Conservation (phyloP, 2,113 vertebrate genomes). For the Addax nasomaculatus region DNA sequence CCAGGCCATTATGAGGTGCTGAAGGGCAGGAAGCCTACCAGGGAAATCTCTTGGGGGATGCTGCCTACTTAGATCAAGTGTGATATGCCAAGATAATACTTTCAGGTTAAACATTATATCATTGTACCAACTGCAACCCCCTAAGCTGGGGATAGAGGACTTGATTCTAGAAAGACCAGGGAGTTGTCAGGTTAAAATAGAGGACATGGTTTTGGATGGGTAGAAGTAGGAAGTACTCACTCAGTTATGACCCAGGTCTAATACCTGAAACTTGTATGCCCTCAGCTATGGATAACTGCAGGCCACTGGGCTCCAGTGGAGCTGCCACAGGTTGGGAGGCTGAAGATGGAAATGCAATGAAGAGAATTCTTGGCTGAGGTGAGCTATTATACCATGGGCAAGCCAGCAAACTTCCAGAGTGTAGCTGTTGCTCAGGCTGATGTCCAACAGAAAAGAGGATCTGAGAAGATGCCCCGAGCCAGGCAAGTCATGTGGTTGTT, state of each 20-base stretch:
- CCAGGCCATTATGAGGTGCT: slow-evolving; percentile 78
- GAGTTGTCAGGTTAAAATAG: slow-evolving; percentile 82
- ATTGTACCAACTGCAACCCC: slow-evolving; percentile 66
- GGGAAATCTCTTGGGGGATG: slow-evolving; percentile 79
- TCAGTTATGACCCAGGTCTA: slow-evolving; percentile 85
- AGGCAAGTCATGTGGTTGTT: slow-evolving; percentile 80
- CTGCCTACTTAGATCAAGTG: slow-evolving; percentile 84
- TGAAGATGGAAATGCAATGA: slow-evolving; percentile 81
- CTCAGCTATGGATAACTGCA: slow-evolving; percentile 78
- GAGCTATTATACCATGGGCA: slow-evolving; percentile 77
- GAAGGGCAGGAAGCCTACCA: slow-evolving; percentile 76
- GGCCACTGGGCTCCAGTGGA: slow-evolving; percentile 84
- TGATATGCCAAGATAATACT: slow-evolving; percentile 61
- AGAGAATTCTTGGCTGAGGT: slow-evolving; percentile 83
- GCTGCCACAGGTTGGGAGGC: slow-evolving; percentile 78
- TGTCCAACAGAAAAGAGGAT: slow-evolving; percentile 64
- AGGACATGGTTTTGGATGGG: slow-evolving; percentile 71
- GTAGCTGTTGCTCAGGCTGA: slow-evolving; percentile 80
- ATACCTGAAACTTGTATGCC: slow-evolving; percentile 78
- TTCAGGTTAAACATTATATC: neutral
- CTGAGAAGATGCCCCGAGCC: slow-evolving; percentile 74
- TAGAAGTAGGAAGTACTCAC: slow-evolving; percentile 82
- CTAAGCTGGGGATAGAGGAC: neutral
- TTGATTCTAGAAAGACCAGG: slow-evolving; percentile 72
- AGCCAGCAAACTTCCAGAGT: slow-evolving; percentile 82